phyloP scores from a whole-genome alignment of 2,797 vertebrate species.

The Sebastes hopkinsi region DNA sequence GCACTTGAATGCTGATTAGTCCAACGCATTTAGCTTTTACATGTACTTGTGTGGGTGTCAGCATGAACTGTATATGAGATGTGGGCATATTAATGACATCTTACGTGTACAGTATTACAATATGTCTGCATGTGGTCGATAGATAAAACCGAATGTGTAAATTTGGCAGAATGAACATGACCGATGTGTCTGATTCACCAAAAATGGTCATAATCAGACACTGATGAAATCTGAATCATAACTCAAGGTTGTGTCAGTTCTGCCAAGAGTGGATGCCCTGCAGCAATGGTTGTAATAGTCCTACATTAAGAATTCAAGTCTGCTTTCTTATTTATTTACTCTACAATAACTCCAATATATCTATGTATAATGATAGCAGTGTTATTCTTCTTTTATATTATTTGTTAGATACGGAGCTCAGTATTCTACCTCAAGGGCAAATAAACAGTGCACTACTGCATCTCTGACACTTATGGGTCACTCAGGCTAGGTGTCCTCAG shows the following conservation, averaged over 20 bases:
- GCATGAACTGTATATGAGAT: background rate
- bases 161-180: background rate
- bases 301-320: conserved; percentile 6
- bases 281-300: background rate
- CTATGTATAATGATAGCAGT: background rate
- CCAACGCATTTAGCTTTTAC: background rate
- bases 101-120: background rate
- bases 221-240: conserved; percentile 3
- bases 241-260: background rate
- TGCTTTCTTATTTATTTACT: background rate
- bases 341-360: background rate
- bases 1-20: background rate
- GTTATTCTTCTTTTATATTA: background rate
- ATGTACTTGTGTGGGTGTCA: background rate
- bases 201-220: background rate
- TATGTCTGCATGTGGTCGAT: background rate
- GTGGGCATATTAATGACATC: background rate
- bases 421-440: conserved; percentile 18
- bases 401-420: background rate
- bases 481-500: background rate
- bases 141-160: background rate
- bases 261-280: conserved; percentile 2
- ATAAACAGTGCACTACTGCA: background rate
- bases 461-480: background rate
- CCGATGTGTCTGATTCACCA: background rate